phyloP scores from a whole-genome alignment of 2,797 vertebrate genomes.

The Neostethus bicornis region DNA sequence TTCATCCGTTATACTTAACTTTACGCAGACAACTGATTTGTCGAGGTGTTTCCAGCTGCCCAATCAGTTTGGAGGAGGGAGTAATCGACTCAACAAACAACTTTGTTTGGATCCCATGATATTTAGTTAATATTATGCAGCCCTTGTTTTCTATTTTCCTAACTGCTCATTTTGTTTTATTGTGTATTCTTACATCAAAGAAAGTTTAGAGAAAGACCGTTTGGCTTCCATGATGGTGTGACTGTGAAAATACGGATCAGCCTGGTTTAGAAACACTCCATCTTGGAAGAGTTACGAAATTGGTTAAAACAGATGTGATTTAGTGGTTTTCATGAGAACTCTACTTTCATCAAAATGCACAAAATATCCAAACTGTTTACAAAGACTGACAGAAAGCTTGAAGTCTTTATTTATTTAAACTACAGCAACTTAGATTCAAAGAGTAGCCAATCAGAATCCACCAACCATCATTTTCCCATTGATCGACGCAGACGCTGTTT shows the following conservation, averaged over 20 bases:
- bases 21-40: too few species aligned
- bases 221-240: slow-evolving; percentile 50
- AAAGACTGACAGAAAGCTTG: neutral
- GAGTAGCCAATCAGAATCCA: neutral
- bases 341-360: slow-evolving; percentile 18
- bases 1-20: too few species aligned
- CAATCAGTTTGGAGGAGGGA: too few species aligned
- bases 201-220: slow-evolving; percentile 13
- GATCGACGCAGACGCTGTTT: neutral
- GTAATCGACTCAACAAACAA: too few species aligned
- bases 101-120: too few species aligned
- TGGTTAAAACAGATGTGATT: slow-evolving; percentile 46
- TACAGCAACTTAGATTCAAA: neutral
- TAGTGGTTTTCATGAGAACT: slow-evolving; percentile 19
- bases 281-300: slow-evolving; percentile 45
- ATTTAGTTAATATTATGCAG: too few species aligned
- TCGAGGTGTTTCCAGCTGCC: too few species aligned
- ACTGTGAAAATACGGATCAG: slow-evolving; percentile 47
- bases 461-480: neutral
- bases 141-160: neutral
- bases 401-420: neutral
- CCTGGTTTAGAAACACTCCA: slow-evolving; percentile 33
- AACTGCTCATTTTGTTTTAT: slow-evolving; percentile 5
- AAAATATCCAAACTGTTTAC: slow-evolving; percentile 14
- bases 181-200: slow-evolving; percentile 30